Conservation (phyloP, 2,888 invertebrate species). For the Drosophila merina region DNA sequence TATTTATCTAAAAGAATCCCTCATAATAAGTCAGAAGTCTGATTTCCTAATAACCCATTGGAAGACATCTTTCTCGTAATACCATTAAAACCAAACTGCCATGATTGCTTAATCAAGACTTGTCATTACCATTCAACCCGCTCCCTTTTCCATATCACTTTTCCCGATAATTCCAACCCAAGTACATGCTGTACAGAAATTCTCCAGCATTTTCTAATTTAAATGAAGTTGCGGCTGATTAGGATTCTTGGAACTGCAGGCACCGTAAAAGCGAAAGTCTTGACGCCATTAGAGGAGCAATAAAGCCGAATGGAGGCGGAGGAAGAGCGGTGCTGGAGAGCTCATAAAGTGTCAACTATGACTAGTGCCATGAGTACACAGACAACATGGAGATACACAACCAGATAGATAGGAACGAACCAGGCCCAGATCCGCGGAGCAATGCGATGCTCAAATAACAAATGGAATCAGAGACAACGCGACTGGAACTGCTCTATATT, state of each 20-base stretch:
- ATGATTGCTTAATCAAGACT: conserved; percentile 23
- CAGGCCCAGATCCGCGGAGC: conserved; percentile 15
- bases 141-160: conserved; percentile 1
- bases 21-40: background rate
- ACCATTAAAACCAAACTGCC: conserved; percentile 7
- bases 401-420: conserved; percentile 23
- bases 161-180: conserved; percentile 28
- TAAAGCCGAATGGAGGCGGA: conserved; percentile 41
- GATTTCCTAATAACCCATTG: background rate
- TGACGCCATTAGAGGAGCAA: conserved; percentile 74
- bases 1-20: background rate
- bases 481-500: conserved; percentile 40
- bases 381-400: conserved; percentile 23
- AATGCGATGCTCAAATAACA: conserved; percentile 42
- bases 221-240: conserved; percentile 42
- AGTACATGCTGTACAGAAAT: conserved; percentile 16
- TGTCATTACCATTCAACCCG: conserved; percentile 23
- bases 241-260: conserved; percentile 66
- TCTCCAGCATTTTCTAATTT: conserved; percentile 27
- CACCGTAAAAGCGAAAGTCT: conserved; percentile 78
- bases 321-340: conserved; percentile 6
- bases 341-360: conserved; percentile 69
- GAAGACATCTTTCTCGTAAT: background rate
- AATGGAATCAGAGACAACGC: conserved; percentile 36
- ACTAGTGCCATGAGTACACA: conserved; percentile 77